Evolutionary conservation across 1,140 invertebrate species (phyloP).

Genomic region (Neuroterus valhalla): DNA sequence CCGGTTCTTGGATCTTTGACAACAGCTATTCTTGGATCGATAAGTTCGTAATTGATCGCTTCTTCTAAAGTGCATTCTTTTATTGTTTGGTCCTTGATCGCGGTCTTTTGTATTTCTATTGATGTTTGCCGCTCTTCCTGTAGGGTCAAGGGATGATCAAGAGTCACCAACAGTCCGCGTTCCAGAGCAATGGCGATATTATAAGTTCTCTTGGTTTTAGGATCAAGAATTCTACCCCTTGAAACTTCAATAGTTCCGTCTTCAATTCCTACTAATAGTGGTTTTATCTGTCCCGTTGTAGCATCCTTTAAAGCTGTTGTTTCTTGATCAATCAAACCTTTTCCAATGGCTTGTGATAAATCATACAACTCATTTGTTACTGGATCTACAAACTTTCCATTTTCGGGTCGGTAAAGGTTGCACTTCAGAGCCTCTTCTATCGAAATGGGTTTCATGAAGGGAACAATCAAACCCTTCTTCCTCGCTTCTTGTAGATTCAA

Average conservation of each 20-base stretch:
- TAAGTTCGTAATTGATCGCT: conserved; percentile 84
- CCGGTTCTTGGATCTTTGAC: conserved; percentile 86
- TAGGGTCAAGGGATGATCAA: conserved; percentile 81
- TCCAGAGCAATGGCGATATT: conserved; percentile 85
- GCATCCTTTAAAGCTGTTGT: conserved; percentile 87
- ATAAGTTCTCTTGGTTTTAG: conserved; percentile 83
- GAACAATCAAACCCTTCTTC: conserved; percentile 84
- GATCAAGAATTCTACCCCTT: conserved; percentile 86
- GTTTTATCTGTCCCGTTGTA: conserved; percentile 82
- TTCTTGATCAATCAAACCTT: conserved; percentile 84
- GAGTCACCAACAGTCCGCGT: conserved; percentile 83
- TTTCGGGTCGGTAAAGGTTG: conserved; percentile 84
- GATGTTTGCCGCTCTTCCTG: conserved; percentile 51
- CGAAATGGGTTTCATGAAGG: conserved; percentile 81
- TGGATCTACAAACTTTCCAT: conserved; percentile 87
- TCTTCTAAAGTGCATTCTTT: conserved; percentile 86
- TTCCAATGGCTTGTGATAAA: conserved; percentile 82
- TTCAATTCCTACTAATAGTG: conserved; percentile 84
- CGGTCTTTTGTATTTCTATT: conserved; percentile 69
- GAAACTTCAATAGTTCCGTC: conserved; percentile 86
- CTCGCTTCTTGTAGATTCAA: conserved; percentile 84
- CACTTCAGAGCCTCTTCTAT: conserved; percentile 87
- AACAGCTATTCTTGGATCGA: conserved; percentile 85
- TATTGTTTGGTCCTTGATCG: conserved; percentile 72
- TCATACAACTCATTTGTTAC: conserved; percentile 82